Percentiles rank a stretch among this genome's conserved stretches.
phyloP scores from a whole-genome alignment of 1,140 invertebrate genomes.

The Drosophila lini region DNA sequence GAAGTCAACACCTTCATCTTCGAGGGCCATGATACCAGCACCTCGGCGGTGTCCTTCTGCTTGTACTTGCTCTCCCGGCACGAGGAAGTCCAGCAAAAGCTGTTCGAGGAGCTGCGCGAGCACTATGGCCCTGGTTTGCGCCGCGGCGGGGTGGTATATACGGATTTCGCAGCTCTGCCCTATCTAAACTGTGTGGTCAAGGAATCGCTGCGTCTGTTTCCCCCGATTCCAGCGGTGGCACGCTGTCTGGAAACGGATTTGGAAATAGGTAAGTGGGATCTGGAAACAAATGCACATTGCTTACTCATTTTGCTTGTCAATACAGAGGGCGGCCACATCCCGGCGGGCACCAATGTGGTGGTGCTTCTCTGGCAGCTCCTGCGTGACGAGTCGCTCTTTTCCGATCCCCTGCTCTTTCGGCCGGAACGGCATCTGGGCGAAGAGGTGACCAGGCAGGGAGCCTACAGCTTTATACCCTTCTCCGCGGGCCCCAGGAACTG shows the following conservation, averaged over 20 bases:
- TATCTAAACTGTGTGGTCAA: constrained; percentile 87
- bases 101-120: constrained; percentile 86
- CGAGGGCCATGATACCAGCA: constrained; percentile 90
- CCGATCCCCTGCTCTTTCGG: constrained; percentile 84
- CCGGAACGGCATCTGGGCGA: constrained; percentile 89
- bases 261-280: constrained; percentile 64
- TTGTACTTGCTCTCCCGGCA: constrained; percentile 86
- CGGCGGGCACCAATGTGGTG: constrained; percentile 82
- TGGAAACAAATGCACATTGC: not conserved
- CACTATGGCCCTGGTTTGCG: constrained; percentile 84
- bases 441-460: constrained; percentile 75
- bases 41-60: constrained; percentile 86
- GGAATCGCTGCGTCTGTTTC: constrained; percentile 87
- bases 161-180: constrained; percentile 86
- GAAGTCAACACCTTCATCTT: constrained; percentile 92
- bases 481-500: constrained; percentile 88
- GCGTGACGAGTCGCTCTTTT: constrained; percentile 84
- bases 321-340: constrained; percentile 79
- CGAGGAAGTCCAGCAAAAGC: constrained; percentile 86
- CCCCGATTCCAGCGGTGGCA: constrained; percentile 87
- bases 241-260: constrained; percentile 85
- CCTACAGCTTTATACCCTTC: constrained; percentile 86
- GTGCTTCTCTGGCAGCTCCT: constrained; percentile 84
- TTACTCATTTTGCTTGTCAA: constrained; percentile 25
- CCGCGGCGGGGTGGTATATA: constrained; percentile 64